Percentiles rank a stretch among this genome's conserved stretches.
Evolutionary conservation across 2,113 vertebrate genomes (phyloP).

Genomic region (Atrichornis clamosus): DNA sequence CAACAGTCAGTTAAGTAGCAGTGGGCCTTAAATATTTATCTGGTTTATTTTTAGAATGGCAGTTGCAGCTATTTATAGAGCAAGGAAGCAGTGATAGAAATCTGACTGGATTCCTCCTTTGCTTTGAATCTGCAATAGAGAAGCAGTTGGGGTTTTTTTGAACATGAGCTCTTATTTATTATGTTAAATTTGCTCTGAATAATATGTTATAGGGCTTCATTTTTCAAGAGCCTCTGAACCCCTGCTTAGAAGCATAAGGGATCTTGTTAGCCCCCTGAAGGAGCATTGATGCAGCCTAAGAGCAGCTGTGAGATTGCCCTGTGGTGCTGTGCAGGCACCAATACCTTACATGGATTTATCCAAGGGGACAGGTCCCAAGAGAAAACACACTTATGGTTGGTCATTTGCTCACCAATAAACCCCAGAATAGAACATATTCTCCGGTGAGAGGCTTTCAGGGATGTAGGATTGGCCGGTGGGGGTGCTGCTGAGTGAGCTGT

Average conservation of each 20-base stretch:
- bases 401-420: neutral
- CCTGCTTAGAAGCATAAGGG: neutral
- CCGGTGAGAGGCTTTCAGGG: neutral
- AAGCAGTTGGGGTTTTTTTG: neutral
- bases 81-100: conserved; percentile 1
- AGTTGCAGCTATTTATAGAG: conserved; percentile 23
- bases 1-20: neutral
- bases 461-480: neutral
- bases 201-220: neutral
- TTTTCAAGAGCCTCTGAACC: neutral
- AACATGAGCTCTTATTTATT: neutral
- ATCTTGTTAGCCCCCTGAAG: neutral
- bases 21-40: conserved; percentile 38
- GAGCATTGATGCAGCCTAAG: neutral
- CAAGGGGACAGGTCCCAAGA: neutral
- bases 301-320: neutral
- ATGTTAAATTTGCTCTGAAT: neutral
- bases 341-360: neutral
- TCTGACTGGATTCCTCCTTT: neutral
- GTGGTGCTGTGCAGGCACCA: neutral
- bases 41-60: conserved; percentile 26
- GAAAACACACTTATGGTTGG: neutral
- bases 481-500: neutral
- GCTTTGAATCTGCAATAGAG: neutral
- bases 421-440: neutral